Base-by-base conservation (phyloP, 2,888 invertebrate species). In the Trisateles emortualis region DNA sequence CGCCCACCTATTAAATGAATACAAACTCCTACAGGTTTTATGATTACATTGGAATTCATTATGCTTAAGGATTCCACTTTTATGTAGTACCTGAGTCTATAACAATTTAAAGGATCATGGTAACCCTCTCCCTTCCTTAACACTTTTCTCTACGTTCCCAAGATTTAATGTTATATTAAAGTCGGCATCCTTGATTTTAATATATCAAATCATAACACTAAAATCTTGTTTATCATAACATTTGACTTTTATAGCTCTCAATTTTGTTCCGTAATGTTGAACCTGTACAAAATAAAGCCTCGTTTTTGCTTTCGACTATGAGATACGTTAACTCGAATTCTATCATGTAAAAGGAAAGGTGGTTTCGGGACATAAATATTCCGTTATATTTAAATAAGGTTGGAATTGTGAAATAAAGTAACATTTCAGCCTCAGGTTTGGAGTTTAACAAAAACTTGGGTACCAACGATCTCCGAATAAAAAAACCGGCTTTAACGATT, bases 401-500 rank as follows among this genome's bases (percentile, higher is more conserved):
- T 33, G 43, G 39, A 41, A 52, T 59, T 54, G 55, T 47, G 38
- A 52, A 70, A 68, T 66, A 62, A 49, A 52, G 47, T 56, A 59
- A 59, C 62, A 63, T 66, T 66, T 66, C 54, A 59, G 52, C 51
- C 39, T 68, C 49, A 51, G 57, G 59, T 56, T 52, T 41, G 50
- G 40, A 56, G 45, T 54, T 63, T 40, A 41, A 16, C 50, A 58
- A 67, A 68, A 68, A 61, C 62, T 62, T 56, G 41, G 48, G 24
- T 60, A 58, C 42, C 46, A 65, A 52, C 65, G 62, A 58, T 52
- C 51, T 59, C 61, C 43, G 35, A 46, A 64, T 64, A 69, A 66
- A 66, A n/a, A 59, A 66, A 66, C 52, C 55, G 59, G 64, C 61
- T 64, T 74, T 66, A 67, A 64, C 63, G 64, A 64, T 73, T 68